These are phyloP conservation scores for Cephalopholis sonnerati DNA, from an alignment of 2,113 vertebrate genomes.

Conservation along the genomic window DNA sequence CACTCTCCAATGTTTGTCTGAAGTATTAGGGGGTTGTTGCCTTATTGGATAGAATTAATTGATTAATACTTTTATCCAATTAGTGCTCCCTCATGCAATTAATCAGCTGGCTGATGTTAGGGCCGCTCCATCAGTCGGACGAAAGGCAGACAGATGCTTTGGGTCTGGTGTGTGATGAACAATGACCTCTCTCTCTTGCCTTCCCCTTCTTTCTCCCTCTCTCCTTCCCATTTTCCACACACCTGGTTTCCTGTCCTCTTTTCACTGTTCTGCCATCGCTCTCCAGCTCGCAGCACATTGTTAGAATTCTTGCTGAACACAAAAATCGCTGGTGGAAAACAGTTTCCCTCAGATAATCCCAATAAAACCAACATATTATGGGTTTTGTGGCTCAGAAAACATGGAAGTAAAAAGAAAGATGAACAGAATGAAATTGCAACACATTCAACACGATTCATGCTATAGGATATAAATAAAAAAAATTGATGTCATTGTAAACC, in stretches of 20 bases:
- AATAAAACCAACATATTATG: slow-evolving; percentile 16
- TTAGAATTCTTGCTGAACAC: slow-evolving; percentile 68
- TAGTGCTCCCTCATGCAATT: slow-evolving; percentile 86
- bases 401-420: background rate
- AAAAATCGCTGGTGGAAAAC: slow-evolving; percentile 49
- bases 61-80: slow-evolving; percentile 87
- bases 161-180: slow-evolving; percentile 73
- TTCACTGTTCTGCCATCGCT: slow-evolving; percentile 45
- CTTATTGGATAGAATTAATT: slow-evolving; percentile 85
- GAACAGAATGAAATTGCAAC: background rate
- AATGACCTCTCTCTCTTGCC: slow-evolving; percentile 52
- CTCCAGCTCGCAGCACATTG: slow-evolving; percentile 52
- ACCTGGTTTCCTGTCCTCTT: slow-evolving; percentile 66
- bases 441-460: background rate
- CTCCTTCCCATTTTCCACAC: slow-evolving; percentile 43
- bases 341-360: slow-evolving; percentile 42
- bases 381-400: slow-evolving; percentile 8
- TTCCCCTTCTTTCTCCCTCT: background rate
- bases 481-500: background rate
- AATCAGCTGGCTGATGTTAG: slow-evolving; percentile 81
- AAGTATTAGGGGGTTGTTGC: slow-evolving; percentile 81
- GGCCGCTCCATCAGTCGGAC: slow-evolving; percentile 70
- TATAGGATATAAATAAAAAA: background rate
- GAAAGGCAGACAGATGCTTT: slow-evolving; percentile 75
- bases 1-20: slow-evolving; percentile 80